These are phyloP conservation scores for Laupala kohalensis DNA, from an alignment of 1,140 invertebrate genomes.

Conservation along the genomic window DNA sequence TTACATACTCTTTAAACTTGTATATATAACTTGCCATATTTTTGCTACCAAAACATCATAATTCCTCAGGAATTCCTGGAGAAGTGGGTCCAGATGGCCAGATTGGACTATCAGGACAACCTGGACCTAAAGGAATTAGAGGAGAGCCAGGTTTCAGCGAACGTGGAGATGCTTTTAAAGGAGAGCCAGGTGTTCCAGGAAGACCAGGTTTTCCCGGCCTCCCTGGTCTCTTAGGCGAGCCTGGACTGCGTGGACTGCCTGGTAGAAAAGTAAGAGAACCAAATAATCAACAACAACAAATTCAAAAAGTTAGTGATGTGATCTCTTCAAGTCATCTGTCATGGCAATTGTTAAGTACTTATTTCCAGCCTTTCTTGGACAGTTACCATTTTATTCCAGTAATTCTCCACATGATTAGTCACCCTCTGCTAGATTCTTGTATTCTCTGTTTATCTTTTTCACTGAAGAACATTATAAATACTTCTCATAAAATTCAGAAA, in stretches of 20 bases:
- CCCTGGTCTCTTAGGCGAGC: slow-evolving; percentile 38
- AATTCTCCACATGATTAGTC: too few relatives aligned
- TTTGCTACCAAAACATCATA: too few relatives aligned
- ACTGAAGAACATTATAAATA: too few relatives aligned
- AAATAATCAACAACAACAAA: background rate
- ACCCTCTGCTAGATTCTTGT: too few relatives aligned
- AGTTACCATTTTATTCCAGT: too few relatives aligned
- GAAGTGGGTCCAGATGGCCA: slow-evolving; percentile 18
- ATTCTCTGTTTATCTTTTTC: too few relatives aligned
- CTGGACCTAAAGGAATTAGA: slow-evolving; percentile 19
- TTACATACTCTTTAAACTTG: too few relatives aligned
- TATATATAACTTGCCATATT: too few relatives aligned
- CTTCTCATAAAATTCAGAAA: too few relatives aligned
- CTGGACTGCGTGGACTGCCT: slow-evolving; percentile 30
- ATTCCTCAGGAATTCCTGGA: slow-evolving; percentile 19
- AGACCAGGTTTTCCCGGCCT: slow-evolving; percentile 30
- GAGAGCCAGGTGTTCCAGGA: slow-evolving; percentile 22
- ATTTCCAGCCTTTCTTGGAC: too few relatives aligned
- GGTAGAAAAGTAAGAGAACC: slow-evolving; percentile 13
- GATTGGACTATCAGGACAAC: slow-evolving; percentile 18
- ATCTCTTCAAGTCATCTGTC: background rate
- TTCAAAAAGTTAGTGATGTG: background rate
- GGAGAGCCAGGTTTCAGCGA: slow-evolving; percentile 19
- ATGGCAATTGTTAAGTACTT: too few relatives aligned
- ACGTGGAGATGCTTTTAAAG: slow-evolving; percentile 19